phyloP scores from a whole-genome alignment of 2,888 invertebrate species.

The Alloscopus bannaensis region DNA sequence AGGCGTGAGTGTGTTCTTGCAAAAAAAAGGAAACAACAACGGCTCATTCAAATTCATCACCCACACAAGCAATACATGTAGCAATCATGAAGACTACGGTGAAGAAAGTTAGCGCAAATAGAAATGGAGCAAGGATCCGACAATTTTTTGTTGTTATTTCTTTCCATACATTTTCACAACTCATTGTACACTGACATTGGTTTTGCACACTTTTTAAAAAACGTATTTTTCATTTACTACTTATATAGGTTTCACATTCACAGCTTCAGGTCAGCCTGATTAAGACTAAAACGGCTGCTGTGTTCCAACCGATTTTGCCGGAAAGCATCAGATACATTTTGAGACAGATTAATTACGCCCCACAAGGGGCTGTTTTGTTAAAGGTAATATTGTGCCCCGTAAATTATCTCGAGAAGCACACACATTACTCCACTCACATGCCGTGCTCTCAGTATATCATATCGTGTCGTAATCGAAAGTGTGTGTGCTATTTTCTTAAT shows the following conservation, averaged over 20 bases:
- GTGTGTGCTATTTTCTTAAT: constrained; percentile 27
- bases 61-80: too few relatives aligned
- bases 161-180: background rate
- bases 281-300: background rate
- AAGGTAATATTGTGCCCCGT: background rate
- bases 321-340: background rate
- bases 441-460: background rate
- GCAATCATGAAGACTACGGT: background rate
- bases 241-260: too few relatives aligned
- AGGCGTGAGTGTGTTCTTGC: background rate
- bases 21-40: too few relatives aligned
- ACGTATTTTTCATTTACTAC: too few relatives aligned
- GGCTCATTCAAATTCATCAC: background rate
- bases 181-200: background rate
- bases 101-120: background rate
- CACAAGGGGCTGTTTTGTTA: constrained; percentile 13
- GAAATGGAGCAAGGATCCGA: background rate
- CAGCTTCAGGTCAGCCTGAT: too few relatives aligned
- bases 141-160: background rate
- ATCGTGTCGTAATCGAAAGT: background rate
- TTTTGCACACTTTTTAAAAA: too few relatives aligned
- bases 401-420: background rate
- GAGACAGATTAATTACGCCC: constrained; percentile 33
- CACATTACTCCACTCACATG: background rate
- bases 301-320: background rate